These are phyloP conservation scores for Haplochromis vanheusdeni DNA, from an alignment of 2,113 vertebrate genomes.

Conservation along the genomic window DNA sequence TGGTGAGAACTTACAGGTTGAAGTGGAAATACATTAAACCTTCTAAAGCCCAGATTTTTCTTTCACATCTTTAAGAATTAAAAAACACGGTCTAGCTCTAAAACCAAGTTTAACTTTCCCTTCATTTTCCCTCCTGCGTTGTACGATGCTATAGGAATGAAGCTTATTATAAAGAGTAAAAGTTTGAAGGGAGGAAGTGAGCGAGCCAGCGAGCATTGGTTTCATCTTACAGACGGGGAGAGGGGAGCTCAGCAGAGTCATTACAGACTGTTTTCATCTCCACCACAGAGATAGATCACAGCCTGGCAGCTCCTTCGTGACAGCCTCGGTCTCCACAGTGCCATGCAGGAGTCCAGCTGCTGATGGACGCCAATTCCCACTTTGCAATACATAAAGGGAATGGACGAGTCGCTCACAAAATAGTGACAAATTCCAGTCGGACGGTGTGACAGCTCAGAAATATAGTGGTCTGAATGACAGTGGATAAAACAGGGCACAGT, in stretches of 20 bases:
- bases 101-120: not conserved
- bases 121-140: not conserved
- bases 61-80: not conserved
- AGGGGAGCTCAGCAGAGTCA: conserved; percentile 22
- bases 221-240: conserved; percentile 37
- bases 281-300: conserved; percentile 35
- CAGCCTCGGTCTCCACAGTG: conserved; percentile 1
- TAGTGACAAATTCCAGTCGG: not conserved
- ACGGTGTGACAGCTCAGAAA: not conserved
- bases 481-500: not conserved
- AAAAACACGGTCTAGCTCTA: not conserved
- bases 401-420: not conserved
- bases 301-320: not conserved
- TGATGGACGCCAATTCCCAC: not conserved
- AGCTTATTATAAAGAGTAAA: conserved; percentile 7
- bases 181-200: conserved; percentile 17
- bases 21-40: not conserved
- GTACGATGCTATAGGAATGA: not conserved
- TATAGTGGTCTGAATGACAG: not conserved
- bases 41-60: not conserved
- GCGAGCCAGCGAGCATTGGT: conserved; percentile 21
- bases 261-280: conserved; percentile 43
- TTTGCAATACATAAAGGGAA: not conserved
- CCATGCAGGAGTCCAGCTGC: not conserved
- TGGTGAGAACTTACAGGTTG: not conserved